Conservation (phyloP, 23 tunicate genomes). For the Clavelina lepadiformis region DNA sequence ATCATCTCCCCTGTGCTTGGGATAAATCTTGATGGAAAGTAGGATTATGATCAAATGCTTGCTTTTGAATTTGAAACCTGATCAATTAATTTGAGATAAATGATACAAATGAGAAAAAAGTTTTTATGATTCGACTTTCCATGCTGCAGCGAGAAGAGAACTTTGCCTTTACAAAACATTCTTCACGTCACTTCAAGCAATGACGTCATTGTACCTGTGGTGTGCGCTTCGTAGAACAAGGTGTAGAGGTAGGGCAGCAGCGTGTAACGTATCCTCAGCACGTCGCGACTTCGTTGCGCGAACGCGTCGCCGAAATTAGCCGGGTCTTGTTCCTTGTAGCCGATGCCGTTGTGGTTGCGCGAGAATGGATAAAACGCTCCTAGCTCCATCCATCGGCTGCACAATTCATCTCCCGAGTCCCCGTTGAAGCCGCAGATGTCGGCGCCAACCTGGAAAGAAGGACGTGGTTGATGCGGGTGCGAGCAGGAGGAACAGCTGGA, state of each 20-base stretch:
- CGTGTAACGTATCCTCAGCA: constrained; percentile 69
- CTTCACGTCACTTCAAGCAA: too few species aligned
- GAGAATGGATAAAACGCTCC: constrained; percentile 96
- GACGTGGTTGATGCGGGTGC: too few species aligned
- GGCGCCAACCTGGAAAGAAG: constrained; percentile 70
- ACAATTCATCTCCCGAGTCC: constrained; percentile 47
- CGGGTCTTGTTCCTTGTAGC: constrained; percentile 90
- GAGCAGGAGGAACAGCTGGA: too few species aligned
- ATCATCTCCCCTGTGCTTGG: too few species aligned
- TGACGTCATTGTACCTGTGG: constrained; percentile 52
- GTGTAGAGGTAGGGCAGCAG: constrained; percentile 94
- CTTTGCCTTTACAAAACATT: too few species aligned
- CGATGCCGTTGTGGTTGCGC: constrained; percentile 93
- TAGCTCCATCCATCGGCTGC: constrained; percentile 92
- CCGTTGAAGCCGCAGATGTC: constrained; percentile 98
- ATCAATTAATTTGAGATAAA: too few species aligned
- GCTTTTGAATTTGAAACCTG: too few species aligned
- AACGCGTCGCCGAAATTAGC: constrained; percentile 85
- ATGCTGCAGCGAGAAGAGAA: too few species aligned
- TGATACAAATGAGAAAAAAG: too few species aligned
- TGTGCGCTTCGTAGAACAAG: constrained; percentile 71
- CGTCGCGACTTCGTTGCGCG: constrained; percentile 44
- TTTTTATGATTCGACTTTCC: too few species aligned
- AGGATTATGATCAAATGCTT: too few species aligned
- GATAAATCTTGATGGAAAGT: too few species aligned